Conservation (phyloP, 2,888 invertebrate species). For the Tyria jacobaeae region DNA sequence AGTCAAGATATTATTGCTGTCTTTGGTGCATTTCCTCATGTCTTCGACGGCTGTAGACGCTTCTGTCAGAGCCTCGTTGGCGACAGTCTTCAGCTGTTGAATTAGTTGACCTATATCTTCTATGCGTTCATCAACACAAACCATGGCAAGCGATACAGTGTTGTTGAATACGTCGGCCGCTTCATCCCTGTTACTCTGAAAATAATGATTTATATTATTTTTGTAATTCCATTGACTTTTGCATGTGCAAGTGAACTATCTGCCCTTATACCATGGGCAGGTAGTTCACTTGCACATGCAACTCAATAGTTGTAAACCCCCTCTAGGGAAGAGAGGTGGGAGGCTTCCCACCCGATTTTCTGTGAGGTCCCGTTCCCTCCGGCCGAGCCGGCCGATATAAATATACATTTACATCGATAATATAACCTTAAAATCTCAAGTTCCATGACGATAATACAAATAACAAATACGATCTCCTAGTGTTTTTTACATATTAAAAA, state of each 20-base stretch:
- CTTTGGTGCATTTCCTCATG: slow-evolving; percentile 67
- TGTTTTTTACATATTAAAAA: no score
- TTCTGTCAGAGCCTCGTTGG: slow-evolving; percentile 57
- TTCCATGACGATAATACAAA: no score
- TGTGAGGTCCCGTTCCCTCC: no score
- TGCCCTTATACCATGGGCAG: no score
- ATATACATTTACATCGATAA: neutral
- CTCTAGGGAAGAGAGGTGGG: no score
- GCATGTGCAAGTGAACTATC: no score
- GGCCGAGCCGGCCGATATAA: no score
- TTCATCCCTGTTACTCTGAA: slow-evolving; percentile 60
- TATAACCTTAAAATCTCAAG: neutral
- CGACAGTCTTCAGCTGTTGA: slow-evolving; percentile 49
- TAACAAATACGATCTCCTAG: no score
- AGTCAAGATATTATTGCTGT: slow-evolving; percentile 55
- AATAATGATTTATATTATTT: neutral
- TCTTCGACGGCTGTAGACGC: slow-evolving; percentile 59
- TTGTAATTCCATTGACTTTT: no score
- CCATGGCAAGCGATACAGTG: slow-evolving; percentile 56
- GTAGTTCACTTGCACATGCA: no score
- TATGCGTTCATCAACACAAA: slow-evolving; percentile 67
- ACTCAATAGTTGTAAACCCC: no score
- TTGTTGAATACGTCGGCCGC: slow-evolving; percentile 63
- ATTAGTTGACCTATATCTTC: slow-evolving; percentile 60
- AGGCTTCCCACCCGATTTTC: no score